Conservation (phyloP, 2,888 invertebrate genomes). For the Dascillus cervinus region DNA sequence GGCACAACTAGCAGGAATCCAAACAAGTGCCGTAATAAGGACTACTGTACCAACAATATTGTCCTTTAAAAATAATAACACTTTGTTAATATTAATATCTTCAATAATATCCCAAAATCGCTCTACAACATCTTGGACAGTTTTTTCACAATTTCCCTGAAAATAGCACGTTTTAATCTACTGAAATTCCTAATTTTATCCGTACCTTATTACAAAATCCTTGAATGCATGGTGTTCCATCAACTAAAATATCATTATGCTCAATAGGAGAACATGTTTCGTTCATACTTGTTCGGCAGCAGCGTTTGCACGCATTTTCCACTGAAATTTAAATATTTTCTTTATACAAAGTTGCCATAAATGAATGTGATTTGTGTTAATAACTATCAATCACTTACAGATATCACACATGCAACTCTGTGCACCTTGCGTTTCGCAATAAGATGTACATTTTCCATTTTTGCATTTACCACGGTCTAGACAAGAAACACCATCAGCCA, state of each 20-base stretch:
- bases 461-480: constrained; percentile 87
- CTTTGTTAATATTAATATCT: constrained; percentile 90
- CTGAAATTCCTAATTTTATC: too few relatives aligned
- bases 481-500: constrained; percentile 80
- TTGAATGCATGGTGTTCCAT: constrained; percentile 93
- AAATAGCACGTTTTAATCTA: too few relatives aligned
- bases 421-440: constrained; percentile 87
- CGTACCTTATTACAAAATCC: constrained; percentile 89
- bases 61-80: constrained; percentile 79
- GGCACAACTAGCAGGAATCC: constrained; percentile 91
- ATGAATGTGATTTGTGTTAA: constrained; percentile 1
- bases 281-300: constrained; percentile 85
- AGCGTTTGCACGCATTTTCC: constrained; percentile 86
- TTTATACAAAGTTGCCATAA: constrained; percentile 1
- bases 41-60: constrained; percentile 93
- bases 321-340: constrained; percentile 50
- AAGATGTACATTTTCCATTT: constrained; percentile 87
- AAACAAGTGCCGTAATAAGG: constrained; percentile 81
- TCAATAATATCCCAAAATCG: constrained; percentile 97
- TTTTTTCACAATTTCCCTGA: constrained; percentile 92
- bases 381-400: constrained; percentile 51
- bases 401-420: constrained; percentile 97
- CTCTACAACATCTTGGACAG: constrained; percentile 90
- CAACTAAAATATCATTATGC: constrained; percentile 79
- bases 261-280: constrained; percentile 88